Evolutionary conservation across 53 echinoderm and acorn worm genomes (phyloP).

Genomic region (Astropecten irregularis): DNA sequence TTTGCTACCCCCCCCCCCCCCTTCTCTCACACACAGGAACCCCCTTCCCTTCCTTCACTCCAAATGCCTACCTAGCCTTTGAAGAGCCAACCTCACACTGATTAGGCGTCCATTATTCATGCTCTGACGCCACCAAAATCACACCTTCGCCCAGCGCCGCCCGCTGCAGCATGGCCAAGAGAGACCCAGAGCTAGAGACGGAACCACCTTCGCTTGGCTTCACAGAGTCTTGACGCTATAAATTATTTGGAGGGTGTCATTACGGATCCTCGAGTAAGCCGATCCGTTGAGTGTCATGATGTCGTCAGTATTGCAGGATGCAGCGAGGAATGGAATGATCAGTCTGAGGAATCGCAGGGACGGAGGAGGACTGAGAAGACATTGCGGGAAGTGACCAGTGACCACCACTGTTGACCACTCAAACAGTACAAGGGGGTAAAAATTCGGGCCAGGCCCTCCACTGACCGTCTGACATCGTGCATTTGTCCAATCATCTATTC

Average conservation of each 20-base stretch:
- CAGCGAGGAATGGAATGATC: too few relatives aligned
- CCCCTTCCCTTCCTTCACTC: background rate
- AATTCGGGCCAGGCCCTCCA: too few relatives aligned
- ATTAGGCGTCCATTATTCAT: slow-evolving; percentile 47
- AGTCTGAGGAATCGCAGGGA: too few relatives aligned
- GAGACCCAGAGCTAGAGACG: background rate
- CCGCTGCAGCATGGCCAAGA: background rate
- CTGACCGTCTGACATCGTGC: too few relatives aligned
- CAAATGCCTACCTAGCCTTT: too few relatives aligned
- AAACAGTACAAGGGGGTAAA: too few relatives aligned
- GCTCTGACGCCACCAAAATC: slow-evolving; percentile 2
- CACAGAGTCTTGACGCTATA: slow-evolving; percentile 28
- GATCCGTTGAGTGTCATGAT: background rate
- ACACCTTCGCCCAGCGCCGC: slow-evolving; percentile 4
- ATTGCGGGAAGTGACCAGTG: too few relatives aligned
- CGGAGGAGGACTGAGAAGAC: too few relatives aligned
- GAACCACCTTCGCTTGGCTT: slow-evolving; percentile 15
- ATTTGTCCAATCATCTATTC: too few relatives aligned
- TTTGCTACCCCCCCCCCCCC: background rate
- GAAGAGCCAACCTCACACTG: background rate
- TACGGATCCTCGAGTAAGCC: background rate
- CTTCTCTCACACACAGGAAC: background rate
- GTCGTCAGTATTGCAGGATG: too few relatives aligned
- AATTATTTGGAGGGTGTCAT: slow-evolving; percentile 41
- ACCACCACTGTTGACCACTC: too few relatives aligned